These are phyloP conservation scores for Cathartes aura DNA, from an alignment of 2,113 vertebrate species.

Conservation along the genomic window DNA sequence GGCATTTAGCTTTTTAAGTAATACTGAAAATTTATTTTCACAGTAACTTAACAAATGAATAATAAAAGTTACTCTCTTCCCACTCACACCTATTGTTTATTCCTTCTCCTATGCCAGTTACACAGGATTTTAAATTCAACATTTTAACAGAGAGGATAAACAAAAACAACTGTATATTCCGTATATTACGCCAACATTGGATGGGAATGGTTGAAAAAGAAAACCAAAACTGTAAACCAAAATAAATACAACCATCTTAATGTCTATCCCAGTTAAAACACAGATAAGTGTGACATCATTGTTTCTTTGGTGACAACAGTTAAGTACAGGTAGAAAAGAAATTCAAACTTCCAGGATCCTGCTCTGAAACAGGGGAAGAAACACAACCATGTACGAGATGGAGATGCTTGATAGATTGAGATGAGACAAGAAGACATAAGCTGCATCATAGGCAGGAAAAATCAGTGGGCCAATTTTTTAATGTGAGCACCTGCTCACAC, in stretches of 20 bases:
- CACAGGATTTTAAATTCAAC: background rate
- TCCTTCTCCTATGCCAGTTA: background rate
- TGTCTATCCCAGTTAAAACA: background rate
- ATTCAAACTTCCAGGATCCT: background rate
- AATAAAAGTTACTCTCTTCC: background rate
- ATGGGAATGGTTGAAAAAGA: background rate
- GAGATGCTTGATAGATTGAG: background rate
- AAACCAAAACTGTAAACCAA: background rate
- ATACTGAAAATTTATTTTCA: background rate
- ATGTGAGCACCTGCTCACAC: background rate
- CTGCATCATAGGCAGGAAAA: background rate
- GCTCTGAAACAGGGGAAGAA: background rate
- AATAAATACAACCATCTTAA: background rate
- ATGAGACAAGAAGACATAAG: background rate
- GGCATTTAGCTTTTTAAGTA: background rate
- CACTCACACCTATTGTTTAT: background rate
- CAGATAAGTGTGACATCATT: background rate
- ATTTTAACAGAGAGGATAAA: background rate
- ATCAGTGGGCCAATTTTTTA: background rate
- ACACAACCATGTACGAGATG: rapidly evolving
- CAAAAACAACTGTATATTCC: rapidly evolving
- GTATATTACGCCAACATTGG: background rate
- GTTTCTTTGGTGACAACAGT: background rate
- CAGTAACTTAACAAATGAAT: background rate
- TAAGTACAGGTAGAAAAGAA: background rate